phyloP scores from a whole-genome alignment of 1,140 invertebrate genomes.

The Scaptomyza hsui region DNA sequence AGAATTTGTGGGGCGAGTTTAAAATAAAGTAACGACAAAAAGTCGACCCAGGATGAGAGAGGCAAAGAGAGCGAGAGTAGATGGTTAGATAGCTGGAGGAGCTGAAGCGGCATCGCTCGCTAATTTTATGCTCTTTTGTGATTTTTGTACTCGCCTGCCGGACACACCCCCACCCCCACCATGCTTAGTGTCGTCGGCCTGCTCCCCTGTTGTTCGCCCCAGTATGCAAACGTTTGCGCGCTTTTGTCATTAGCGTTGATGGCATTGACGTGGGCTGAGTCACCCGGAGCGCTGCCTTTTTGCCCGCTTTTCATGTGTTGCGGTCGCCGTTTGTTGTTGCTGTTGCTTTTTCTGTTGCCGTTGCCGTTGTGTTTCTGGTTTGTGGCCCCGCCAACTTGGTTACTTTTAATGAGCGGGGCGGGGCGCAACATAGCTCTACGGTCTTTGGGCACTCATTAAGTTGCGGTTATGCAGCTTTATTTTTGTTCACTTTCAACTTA shows the following conservation, averaged over 20 bases:
- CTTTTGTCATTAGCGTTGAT: conserved; percentile 82
- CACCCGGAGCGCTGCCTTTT: conserved; percentile 59
- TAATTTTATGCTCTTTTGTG: conserved; percentile 82
- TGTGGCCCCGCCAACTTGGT: conserved; percentile 71
- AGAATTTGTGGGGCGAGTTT: conserved; percentile 60
- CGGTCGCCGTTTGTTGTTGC: conserved; percentile 63
- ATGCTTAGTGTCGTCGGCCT: conserved; percentile 70
- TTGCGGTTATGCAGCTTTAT: conserved; percentile 74
- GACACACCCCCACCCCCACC: conserved; percentile 75
- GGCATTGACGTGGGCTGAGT: conserved; percentile 61
- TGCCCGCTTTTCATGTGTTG: conserved; percentile 76
- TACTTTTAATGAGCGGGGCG: conserved; percentile 79
- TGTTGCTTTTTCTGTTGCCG: conserved; percentile 55
- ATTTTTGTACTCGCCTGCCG: conserved; percentile 65
- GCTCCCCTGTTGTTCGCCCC: conserved; percentile 1
- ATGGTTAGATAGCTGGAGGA: conserved; percentile 9
- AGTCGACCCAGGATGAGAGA: conserved; percentile 37
- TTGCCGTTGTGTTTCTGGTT: conserved; percentile 55
- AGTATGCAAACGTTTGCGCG: conserved; percentile 77
- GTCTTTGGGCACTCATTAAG: conserved; percentile 65
- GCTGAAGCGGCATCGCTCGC: conserved; percentile 53
- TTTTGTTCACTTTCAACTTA: conserved; percentile 50
- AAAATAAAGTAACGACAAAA: conserved; percentile 66
- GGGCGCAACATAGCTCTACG: conserved; percentile 24
- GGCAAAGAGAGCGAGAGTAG: background rate